These are phyloP conservation scores for Sciurus niger DNA, from an alignment of 2,113 vertebrate species.

Conservation along the genomic window DNA sequence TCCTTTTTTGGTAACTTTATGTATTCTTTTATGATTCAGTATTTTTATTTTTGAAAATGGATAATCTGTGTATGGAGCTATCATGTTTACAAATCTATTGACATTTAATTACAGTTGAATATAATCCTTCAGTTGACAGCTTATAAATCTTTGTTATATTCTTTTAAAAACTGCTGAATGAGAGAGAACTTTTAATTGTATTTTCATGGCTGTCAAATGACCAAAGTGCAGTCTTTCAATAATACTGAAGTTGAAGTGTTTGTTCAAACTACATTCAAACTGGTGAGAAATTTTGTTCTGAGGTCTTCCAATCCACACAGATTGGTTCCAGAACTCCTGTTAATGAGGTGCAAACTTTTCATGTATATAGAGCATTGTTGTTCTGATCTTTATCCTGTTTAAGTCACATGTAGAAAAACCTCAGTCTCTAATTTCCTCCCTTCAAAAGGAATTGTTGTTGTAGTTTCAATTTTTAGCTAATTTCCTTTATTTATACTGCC, in stretches of 20 bases:
- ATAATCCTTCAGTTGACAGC: not conserved
- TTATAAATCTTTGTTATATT: not conserved
- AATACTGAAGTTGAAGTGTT: not conserved
- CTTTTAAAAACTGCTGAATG: not conserved
- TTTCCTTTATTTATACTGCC: constrained; percentile 90
- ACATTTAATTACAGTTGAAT: not conserved
- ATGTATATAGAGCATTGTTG: constrained; percentile 43
- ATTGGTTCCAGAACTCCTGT: constrained; percentile 18
- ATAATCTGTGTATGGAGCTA: not conserved
- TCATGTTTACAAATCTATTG: not conserved
- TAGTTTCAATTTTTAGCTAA: constrained; percentile 85
- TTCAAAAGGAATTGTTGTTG: constrained; percentile 81
- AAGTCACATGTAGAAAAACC: constrained; percentile 70
- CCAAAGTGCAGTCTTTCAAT: not conserved
- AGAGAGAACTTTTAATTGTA: not conserved
- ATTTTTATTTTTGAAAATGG: not conserved
- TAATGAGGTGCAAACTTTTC: constrained; percentile 60
- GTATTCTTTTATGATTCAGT: not conserved
- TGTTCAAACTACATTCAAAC: not conserved
- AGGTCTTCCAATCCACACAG: not conserved
- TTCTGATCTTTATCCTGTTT: constrained; percentile 77
- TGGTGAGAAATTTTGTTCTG: not conserved
- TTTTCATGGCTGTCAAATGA: not conserved
- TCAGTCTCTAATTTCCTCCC: constrained; percentile 80
- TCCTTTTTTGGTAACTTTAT: not conserved